Base-by-base conservation (phyloP, 2,797 vertebrate species). In the Clarias laeviceps region DNA sequence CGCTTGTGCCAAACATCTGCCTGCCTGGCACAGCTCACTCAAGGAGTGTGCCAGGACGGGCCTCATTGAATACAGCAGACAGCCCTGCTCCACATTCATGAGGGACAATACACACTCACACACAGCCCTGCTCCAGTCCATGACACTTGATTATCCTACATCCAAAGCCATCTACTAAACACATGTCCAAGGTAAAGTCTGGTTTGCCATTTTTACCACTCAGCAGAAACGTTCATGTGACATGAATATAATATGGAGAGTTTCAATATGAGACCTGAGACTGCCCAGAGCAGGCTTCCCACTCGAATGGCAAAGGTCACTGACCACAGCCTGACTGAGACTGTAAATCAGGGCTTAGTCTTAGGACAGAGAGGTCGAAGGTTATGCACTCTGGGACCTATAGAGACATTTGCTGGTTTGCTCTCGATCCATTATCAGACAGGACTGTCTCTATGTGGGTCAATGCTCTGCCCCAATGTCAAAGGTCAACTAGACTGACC, bases 311-410 rank as follows among this genome's bases (percentile, higher is more conserved):
- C 57, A 86, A 54, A 80, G 82, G 87, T 86, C 68, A 85, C 56
- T 76, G 70, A 57, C 37, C 45, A 70, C 73, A 77, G n/a, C 72
- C 65, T 64, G 77, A 37, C 68, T 69, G 40, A 50, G 84, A 84
- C 85, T 89, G 87, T 88, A 88, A 86, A 88, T 90, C 85, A 90
- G 72, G 80, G 22, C 40, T 79, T 86, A 88, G 72, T 50, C 84
- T 66, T 78, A 17, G 84, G 69, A 81, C 64, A 40, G 29, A 37
- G 56, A 87, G 87, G 65, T 86, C 76, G 70, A 79, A 87, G 76
- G 84, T 85, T 68, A 88, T 81, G 20, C 12, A 64, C 86, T 82
- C 22, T 22, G 80, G 32, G 84, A 89, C 80, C 73, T 59, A 57
- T 73, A 88, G 86, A 83, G 84, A 88, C 78, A 74, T 87, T 54